phyloP scores from a whole-genome alignment of 2,113 vertebrate genomes.

The Urocitellus parryii region DNA sequence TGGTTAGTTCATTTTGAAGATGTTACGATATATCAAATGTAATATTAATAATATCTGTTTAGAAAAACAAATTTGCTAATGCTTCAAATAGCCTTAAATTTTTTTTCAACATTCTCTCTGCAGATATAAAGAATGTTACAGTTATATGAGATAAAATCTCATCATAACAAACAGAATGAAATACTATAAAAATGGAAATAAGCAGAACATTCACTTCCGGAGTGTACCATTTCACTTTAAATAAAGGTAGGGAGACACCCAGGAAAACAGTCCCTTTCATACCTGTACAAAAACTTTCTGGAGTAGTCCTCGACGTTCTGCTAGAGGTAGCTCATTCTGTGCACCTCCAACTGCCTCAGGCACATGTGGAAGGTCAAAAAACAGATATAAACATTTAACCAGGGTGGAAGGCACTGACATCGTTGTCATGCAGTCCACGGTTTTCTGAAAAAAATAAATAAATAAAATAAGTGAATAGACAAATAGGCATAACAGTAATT shows the following conservation, averaged over 20 bases:
- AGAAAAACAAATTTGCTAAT: conserved; percentile 38
- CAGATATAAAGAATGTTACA: background rate
- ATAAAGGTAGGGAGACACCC: background rate
- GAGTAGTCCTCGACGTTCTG: conserved; percentile 95
- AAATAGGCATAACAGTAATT: background rate
- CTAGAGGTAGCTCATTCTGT: conserved; percentile 95
- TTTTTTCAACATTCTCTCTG: background rate
- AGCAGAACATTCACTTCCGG: no score
- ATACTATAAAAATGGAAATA: background rate
- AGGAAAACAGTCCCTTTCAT: background rate
- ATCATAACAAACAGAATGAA: background rate
- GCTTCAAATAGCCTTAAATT: background rate
- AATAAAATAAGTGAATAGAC: conserved; percentile 26
- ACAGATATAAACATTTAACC: conserved; percentile 99
- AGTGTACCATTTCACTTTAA: background rate
- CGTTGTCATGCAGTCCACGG: conserved; percentile 99
- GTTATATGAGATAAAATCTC: background rate
- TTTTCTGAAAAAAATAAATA: conserved; percentile 92
- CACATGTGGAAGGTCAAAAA: conserved; percentile 98
- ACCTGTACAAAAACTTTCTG: conserved; percentile 99
- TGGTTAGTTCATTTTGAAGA: conserved; percentile 31
- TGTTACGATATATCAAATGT: background rate
- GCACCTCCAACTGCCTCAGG: conserved; percentile 93
- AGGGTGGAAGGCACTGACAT: conserved; percentile 99
- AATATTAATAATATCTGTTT: conserved; percentile 28